Conservation (phyloP, 2,113 vertebrate genomes). For the Acrocephalus kingi region DNA sequence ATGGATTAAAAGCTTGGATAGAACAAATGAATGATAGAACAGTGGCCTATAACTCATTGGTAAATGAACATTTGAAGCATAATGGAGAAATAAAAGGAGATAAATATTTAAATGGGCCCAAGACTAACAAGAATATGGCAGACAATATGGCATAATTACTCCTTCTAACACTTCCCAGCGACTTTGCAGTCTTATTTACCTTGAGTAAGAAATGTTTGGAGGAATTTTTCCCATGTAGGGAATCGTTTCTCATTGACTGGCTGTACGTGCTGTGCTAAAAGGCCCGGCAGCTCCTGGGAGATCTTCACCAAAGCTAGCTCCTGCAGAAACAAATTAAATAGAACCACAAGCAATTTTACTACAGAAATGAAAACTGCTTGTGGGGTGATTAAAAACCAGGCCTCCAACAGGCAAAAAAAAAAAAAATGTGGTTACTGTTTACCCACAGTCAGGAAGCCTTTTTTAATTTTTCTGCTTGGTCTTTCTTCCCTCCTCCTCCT, state of each 20-base stretch:
- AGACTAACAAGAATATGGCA: constrained; percentile 64
- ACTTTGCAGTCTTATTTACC: constrained; percentile 85
- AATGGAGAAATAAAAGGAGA: constrained; percentile 30
- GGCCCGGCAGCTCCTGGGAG: constrained; percentile 87
- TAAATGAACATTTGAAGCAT: constrained; percentile 33
- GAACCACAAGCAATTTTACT: constrained; percentile 85
- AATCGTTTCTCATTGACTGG: constrained; percentile 85
- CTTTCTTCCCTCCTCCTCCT: constrained; percentile 51
- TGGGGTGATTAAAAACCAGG: constrained; percentile 86
- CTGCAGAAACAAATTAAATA: constrained; percentile 84
- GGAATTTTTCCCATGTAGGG: constrained; percentile 88
- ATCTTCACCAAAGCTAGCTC: constrained; percentile 85
- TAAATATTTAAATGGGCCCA: constrained; percentile 49
- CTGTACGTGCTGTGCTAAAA: constrained; percentile 84
- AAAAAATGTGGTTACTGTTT: constrained; percentile 83
- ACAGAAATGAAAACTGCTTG: constrained; percentile 85
- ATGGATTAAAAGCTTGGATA: neutral
- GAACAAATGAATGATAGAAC: neutral
- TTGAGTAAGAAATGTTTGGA: constrained; percentile 88
- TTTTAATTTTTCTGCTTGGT: constrained; percentile 67
- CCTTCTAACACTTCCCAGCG: constrained; percentile 57
- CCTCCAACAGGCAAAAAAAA: constrained; percentile 79
- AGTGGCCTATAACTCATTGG: constrained; percentile 25
- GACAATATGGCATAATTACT: constrained; percentile 57
- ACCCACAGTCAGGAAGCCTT: constrained; percentile 81